These are phyloP conservation scores for Oreohelix idahoensis DNA, from an alignment of 1,140 invertebrate genomes.

Conservation along the genomic window DNA sequence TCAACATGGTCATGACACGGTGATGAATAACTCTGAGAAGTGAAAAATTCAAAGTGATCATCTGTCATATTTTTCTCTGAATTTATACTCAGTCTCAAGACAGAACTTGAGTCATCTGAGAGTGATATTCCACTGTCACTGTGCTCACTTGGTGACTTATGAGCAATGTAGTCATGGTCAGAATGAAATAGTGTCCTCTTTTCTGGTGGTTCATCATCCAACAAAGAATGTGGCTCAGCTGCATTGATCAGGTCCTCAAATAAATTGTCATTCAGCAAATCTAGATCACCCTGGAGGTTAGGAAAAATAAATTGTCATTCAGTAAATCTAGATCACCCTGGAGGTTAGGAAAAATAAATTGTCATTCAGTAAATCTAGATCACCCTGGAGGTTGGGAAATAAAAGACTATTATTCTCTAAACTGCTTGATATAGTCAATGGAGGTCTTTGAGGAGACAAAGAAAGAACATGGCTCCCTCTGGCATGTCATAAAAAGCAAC, in stretches of 20 bases:
- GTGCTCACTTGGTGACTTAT: constrained; percentile 40
- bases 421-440: no score
- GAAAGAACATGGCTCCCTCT: no score
- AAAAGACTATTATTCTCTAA: no score
- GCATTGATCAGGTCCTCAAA: constrained; percentile 32
- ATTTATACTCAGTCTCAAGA: not conserved
- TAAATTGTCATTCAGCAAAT: constrained; percentile 29
- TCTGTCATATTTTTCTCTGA: constrained; percentile 34
- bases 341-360: no score
- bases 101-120: constrained; percentile 28
- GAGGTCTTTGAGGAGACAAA: no score
- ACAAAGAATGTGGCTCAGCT: constrained; percentile 22
- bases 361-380: no score
- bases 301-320: not conserved
- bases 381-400: no score
- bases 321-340: no score
- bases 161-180: constrained; percentile 38
- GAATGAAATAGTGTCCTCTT: constrained; percentile 25
- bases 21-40: not conserved
- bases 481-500: no score
- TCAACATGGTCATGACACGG: not conserved
- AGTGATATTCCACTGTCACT: constrained; percentile 41
- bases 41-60: constrained; percentile 30
- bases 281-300: constrained; percentile 19
- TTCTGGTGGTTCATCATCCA: constrained; percentile 18